Evolutionary conservation across 37 sponge, comb jelly and placozoan genomes (phyloP).

Genomic region (Petrosia ficiformis): DNA sequence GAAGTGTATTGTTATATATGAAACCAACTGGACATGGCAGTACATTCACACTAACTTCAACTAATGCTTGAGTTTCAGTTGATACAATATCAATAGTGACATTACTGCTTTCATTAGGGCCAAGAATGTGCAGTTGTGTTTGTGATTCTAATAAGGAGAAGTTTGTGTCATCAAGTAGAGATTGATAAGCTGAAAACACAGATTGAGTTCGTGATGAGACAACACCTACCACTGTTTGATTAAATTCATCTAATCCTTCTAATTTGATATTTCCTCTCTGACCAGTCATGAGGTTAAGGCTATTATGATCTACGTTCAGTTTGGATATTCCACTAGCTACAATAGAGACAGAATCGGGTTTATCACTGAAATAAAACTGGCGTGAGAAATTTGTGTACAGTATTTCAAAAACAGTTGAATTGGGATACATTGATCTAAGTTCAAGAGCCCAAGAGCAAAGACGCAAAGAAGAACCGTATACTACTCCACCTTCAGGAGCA

Average conservation of each 20-base stretch:
- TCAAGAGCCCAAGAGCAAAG: constrained; percentile 34
- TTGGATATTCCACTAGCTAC: neutral
- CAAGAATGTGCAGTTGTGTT: too few relatives aligned
- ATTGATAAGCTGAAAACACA: neutral
- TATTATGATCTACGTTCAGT: too few relatives aligned
- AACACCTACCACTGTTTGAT: too few relatives aligned
- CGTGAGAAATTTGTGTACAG: neutral
- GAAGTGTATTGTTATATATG: neutral
- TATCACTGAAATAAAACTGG: neutral
- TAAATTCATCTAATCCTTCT: too few relatives aligned
- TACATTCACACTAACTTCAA: too few relatives aligned
- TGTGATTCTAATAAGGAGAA: neutral
- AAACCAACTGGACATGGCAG: too few relatives aligned
- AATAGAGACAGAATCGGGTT: neutral
- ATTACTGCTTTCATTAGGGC: neutral
- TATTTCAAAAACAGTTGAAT: neutral
- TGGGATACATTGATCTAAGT: neutral
- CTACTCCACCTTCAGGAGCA: constrained; percentile 13
- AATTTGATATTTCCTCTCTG: too few relatives aligned
- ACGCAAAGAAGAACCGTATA: constrained; percentile 36
- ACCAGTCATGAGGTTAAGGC: too few relatives aligned
- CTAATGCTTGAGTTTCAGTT: too few relatives aligned
- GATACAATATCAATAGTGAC: neutral
- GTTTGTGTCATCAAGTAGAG: neutral
- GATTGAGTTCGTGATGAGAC: too few relatives aligned